Evolutionary conservation across 1,140 invertebrate genomes (phyloP).

Genomic region (Holcopasites calliopsidis): DNA sequence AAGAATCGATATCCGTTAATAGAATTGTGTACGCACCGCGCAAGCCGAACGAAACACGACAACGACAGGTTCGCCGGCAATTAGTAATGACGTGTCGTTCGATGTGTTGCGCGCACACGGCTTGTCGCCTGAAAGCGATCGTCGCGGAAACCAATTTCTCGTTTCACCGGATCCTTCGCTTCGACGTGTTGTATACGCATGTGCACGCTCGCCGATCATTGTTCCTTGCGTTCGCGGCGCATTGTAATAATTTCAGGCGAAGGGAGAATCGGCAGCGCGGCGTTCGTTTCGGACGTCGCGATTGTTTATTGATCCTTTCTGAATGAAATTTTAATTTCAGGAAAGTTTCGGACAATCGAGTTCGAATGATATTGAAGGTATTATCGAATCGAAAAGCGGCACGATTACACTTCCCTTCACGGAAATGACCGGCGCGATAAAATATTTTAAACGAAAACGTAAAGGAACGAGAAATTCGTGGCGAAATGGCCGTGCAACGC

Average conservation of each 20-base stretch:
- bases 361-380: too few species aligned
- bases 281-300: too few species aligned
- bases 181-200: background rate
- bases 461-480: background rate
- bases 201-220: background rate
- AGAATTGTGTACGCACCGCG: slow-evolving; percentile 45
- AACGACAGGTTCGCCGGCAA: slow-evolving; percentile 48
- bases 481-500: background rate
- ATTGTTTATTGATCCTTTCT: too few species aligned
- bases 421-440: too few species aligned
- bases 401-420: too few species aligned
- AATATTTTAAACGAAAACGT: background rate
- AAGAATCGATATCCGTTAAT: slow-evolving; percentile 56
- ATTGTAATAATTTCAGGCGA: too few species aligned
- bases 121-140: slow-evolving; percentile 33
- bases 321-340: too few species aligned
- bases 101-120: slow-evolving; percentile 36
- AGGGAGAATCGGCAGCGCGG: too few species aligned
- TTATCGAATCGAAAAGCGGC: background rate
- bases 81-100: slow-evolving; percentile 48
- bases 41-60: slow-evolving; percentile 45
- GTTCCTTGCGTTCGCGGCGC: too few species aligned
- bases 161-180: slow-evolving; percentile 7
- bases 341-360: too few species aligned
- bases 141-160: slow-evolving; percentile 34